phyloP scores from a whole-genome alignment of 2,888 invertebrate genomes.

The Eubasilissa splendida region DNA sequence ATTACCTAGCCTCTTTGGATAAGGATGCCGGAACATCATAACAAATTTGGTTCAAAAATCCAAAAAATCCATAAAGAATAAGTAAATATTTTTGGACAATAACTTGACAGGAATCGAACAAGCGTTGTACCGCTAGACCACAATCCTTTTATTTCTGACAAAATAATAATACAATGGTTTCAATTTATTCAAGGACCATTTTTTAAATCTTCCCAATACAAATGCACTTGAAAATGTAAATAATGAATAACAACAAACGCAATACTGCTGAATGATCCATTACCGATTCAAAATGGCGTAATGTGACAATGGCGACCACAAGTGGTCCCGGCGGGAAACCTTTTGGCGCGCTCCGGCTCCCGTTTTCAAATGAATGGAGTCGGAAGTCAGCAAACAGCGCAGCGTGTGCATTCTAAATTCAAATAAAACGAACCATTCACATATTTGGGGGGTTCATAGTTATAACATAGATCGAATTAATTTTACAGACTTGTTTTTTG shows the following conservation, averaged over 20 bases:
- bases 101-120: too few relatives aligned
- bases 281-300: conserved; percentile 43
- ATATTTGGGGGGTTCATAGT: conserved; percentile 2
- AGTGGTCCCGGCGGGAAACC: conserved; percentile 36
- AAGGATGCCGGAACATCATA: too few relatives aligned
- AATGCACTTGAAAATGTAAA: conserved; percentile 22
- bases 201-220: not conserved
- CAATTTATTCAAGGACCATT: not conserved
- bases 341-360: not conserved
- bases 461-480: too few relatives aligned
- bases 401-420: conserved; percentile 33
- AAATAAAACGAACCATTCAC: conserved; percentile 32
- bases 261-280: conserved; percentile 26
- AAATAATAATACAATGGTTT: not conserved
- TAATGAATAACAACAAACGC: conserved; percentile 2
- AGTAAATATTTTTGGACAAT: too few relatives aligned
- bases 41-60: too few relatives aligned
- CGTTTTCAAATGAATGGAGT: conserved; percentile 33
- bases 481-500: too few relatives aligned
- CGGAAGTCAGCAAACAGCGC: conserved; percentile 42
- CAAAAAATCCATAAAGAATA: too few relatives aligned
- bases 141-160: too few relatives aligned
- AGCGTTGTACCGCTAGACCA: too few relatives aligned
- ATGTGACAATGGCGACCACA: conserved; percentile 41
- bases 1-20: too few relatives aligned